Evolutionary conservation across 2,113 vertebrate genomes (phyloP), one percentile per base, ranked within the genome.

Genomic region (Catharus bicknelli): DNA sequence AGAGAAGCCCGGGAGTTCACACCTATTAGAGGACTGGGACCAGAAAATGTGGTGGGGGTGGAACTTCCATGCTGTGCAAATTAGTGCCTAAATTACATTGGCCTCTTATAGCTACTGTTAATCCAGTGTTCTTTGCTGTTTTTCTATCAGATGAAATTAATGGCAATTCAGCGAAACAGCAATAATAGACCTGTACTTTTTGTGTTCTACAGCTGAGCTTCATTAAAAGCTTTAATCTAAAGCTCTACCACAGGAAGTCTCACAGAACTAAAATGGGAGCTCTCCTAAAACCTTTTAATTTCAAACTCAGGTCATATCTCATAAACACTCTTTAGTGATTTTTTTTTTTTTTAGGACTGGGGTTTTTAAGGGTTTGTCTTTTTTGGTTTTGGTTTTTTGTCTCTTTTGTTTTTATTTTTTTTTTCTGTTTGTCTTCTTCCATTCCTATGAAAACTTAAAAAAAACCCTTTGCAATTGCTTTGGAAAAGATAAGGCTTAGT

Each of bases 211-310:
- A 30, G 40, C 0, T 75, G 40, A 87, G 43, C n/a, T 91, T 67
- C 88, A 78, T 94, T 96, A 84, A 93, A 84, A 84, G 51, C 47
- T 82, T 87, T 84, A 80, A 48, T 83, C 34, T 80, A 70, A 91
- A 84, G 19, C 23, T 74, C 34, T 1, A 0, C 47, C 40, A 20
- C 53, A 51, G 74, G 38, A 87, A 66, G 42, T 20, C 73, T 77
- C 36, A 57, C 25, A 53, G 47, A 91, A 19, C 47, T 84, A 66
- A 84, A 91, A 81, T 36, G 16, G 12, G 42, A 80, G 2, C 5
- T 74, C 42, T 88, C 53, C 6, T 57, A 58, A 45, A 55, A 83
- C 18, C 25, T 80, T 90, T 90, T 77, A 1, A 20, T 92, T 81
- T 64, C 34, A 84, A 91, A 78, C 13, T 7, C 51, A n/a, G 25